Base-by-base conservation (phyloP, 92 coral and sea anemone genomes). In the Palythoa grandis region DNA sequence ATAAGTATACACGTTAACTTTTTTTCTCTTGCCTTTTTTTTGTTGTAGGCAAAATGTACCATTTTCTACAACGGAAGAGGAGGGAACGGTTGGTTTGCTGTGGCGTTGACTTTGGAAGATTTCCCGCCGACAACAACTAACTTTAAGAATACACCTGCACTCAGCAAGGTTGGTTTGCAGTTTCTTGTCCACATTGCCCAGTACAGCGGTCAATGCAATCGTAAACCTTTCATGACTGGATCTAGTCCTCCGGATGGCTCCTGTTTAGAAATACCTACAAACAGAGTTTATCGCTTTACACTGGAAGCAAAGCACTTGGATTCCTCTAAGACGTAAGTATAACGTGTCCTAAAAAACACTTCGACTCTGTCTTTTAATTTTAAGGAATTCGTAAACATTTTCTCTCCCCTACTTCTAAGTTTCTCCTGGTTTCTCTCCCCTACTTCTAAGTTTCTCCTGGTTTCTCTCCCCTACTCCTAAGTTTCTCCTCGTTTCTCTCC, bases 261-360 rank as follows among this genome's bases (percentile, higher is more conserved):
- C 22, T 88, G 90, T 66, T 52, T 79, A 52, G 87, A 82, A 24
- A 84, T 88, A n/a, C 68, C 87, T 2, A 50, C 19, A 23, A 86
- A 72, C 39, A 25, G 37, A 52, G 61, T 47, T 0, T 88, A 70
- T 66, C 5, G 57, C 5, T 65, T 72, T 58, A 23, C 78, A n/a
- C 19, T 88, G 24, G 90, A 80, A 74, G 90, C 90, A 23, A 72
- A 82, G 43, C 90, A 88, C 37, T 39, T 87, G 72, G 90, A 87
- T 19, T 87, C 90, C 70, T 87, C 90, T 20, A 87, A 77, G 69
- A 57, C 67, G 90, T 87, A 43, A 79, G 84, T 79, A 19, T 4
- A 19, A n/a, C 3, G 14, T 77, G 13, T 54, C 0, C 68, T 53
- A 16, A 25, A 53, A 35, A 13, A 13, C 4, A 37, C 4, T 17